phyloP scores from a whole-genome alignment of 2,888 invertebrate genomes.

The Tachina lurida region DNA sequence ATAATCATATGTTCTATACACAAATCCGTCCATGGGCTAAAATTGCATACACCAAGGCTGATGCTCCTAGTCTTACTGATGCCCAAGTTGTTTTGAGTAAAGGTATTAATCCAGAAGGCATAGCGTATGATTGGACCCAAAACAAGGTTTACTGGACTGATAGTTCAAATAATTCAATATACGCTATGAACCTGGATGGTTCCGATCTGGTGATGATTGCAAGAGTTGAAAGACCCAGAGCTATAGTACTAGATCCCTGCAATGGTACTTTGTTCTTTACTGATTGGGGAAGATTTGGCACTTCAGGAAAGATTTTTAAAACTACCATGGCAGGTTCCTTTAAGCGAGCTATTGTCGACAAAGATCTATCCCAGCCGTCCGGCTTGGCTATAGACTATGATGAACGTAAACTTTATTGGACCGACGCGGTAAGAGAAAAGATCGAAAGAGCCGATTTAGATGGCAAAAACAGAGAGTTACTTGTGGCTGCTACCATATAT shows the following conservation, averaged over 20 bases:
- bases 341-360: constrained; percentile 93
- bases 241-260: constrained; percentile 98
- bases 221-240: constrained; percentile 95
- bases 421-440: constrained; percentile 97
- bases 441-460: constrained; percentile 96
- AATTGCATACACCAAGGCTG: constrained; percentile 91
- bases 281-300: constrained; percentile 97
- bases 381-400: constrained; percentile 98
- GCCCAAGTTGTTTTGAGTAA: constrained; percentile 88
- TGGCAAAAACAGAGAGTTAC: constrained; percentile 92
- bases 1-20: constrained; percentile 94
- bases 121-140: constrained; percentile 98
- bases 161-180: constrained; percentile 95
- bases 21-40: constrained; percentile 96
- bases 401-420: constrained; percentile 97
- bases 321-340: constrained; percentile 98
- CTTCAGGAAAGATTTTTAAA: constrained; percentile 95
- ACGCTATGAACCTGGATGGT: constrained; percentile 96
- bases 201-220: constrained; percentile 95
- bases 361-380: constrained; percentile 96
- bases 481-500: constrained; percentile 95
- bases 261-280: constrained; percentile 97
- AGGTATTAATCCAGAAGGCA: constrained; percentile 95
- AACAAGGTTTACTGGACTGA: constrained; percentile 99
- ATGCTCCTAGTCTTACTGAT: constrained; percentile 86